Evolutionary conservation across 1,140 invertebrate species (phyloP).

Genomic region (Drosophila yakuba): DNA sequence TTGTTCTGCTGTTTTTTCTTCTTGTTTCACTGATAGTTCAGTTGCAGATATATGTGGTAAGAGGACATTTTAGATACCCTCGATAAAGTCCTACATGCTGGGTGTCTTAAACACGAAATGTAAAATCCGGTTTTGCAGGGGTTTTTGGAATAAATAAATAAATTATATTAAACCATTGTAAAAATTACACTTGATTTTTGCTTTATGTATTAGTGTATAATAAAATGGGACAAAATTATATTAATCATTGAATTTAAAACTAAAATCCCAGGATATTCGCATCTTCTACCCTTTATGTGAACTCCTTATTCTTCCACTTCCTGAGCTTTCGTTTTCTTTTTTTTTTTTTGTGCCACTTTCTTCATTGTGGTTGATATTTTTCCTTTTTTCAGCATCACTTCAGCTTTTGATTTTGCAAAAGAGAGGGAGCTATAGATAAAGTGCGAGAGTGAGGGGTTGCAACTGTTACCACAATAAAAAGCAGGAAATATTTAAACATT

Average conservation of each 20-base stretch:
- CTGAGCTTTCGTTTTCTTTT: conserved; percentile 22
- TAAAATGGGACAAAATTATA: no score
- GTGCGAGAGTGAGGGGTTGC: conserved; percentile 1
- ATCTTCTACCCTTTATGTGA: neutral
- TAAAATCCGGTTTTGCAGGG: no score
- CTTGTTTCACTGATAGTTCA: conserved; percentile 36
- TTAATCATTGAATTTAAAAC: neutral
- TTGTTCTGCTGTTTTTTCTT: conserved; percentile 20
- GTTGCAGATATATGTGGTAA: conserved; percentile 1
- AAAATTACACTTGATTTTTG: no score
- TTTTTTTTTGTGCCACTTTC: conserved; percentile 31
- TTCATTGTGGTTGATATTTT: conserved; percentile 36
- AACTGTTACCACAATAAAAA: conserved; percentile 79
- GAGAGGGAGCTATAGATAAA: neutral
- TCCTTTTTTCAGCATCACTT: conserved; percentile 22
- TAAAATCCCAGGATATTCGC: neutral
- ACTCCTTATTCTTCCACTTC: conserved; percentile 18
- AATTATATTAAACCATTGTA: no score
- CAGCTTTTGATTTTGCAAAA: conserved; percentile 51
- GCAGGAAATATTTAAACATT: conserved; percentile 85
- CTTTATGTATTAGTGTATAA: neutral
- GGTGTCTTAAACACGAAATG: no score
- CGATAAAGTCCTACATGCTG: neutral
- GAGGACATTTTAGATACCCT: conserved; percentile 15
- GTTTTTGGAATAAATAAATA: no score